A percentile compares a stretch with the other conserved stretches of the same genome.
Conservation (phyloP, 2,113 vertebrate species). For the Rallus limicola region DNA sequence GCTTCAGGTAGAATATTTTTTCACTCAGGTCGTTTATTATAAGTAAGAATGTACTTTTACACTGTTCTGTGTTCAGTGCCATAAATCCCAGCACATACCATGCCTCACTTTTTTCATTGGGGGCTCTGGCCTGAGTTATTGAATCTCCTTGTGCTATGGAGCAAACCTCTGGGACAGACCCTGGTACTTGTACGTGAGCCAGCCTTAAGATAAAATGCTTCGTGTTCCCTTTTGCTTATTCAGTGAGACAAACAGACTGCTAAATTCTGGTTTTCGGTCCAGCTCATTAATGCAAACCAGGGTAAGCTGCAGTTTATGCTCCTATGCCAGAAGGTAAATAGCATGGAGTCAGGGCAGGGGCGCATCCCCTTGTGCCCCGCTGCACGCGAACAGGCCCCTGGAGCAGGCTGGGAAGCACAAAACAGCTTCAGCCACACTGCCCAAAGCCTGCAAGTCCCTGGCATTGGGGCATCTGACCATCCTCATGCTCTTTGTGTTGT, state of each 20-base stretch:
- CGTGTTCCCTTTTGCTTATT: neutral
- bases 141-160: neutral
- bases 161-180: slow-evolving; percentile 3
- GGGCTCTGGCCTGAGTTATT: neutral
- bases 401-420: neutral
- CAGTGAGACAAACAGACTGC: neutral
- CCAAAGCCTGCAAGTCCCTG: neutral
- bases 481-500: neutral
- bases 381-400: rapidly evolving
- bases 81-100: slow-evolving; percentile 27
- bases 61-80: neutral
- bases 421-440: neutral
- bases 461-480: too few species aligned
- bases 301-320: neutral
- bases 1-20: slow-evolving; percentile 43
- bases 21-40: neutral
- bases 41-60: slow-evolving; percentile 43
- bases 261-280: neutral
- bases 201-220: neutral
- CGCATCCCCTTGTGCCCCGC: neutral
- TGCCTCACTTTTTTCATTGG: neutral
- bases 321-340: neutral
- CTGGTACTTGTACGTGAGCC: neutral
- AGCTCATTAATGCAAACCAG: neutral
- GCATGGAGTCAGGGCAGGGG: rapidly evolving